phyloP scores from a whole-genome alignment of 2,113 vertebrate species.

The Rhinolophus sinicus region DNA sequence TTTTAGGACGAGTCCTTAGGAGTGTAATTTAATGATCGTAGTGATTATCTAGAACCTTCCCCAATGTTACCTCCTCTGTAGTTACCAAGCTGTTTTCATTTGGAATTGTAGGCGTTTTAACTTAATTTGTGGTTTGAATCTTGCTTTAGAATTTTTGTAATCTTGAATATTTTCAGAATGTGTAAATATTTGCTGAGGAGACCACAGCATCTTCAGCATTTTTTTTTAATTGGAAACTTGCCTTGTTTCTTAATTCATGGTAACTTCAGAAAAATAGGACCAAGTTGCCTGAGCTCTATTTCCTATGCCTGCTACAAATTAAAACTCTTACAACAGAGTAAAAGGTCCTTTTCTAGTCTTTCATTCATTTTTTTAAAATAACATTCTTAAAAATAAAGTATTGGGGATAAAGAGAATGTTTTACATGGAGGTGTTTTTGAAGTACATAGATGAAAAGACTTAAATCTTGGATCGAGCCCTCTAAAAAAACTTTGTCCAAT shows the following conservation, averaged over 20 bases:
- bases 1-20: background rate
- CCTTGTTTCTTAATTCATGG: background rate
- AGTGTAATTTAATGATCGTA: background rate
- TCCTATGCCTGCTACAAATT: background rate
- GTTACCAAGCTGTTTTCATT: background rate
- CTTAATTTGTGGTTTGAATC: constrained; percentile 59
- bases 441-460: background rate
- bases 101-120: constrained; percentile 52
- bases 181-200: constrained; percentile 61
- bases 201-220: constrained; percentile 55
- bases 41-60: background rate
- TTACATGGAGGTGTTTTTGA: background rate
- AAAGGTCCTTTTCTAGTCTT: background rate
- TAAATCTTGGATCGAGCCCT: background rate
- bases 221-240: constrained; percentile 58
- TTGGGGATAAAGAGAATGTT: background rate
- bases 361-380: background rate
- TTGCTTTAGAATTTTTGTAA: constrained; percentile 58
- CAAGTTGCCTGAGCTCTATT: no score
- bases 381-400: background rate
- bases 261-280: background rate
- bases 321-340: background rate
- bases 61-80: background rate
- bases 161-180: constrained; percentile 72
- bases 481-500: background rate